phyloP scores from a whole-genome alignment of 2,797 vertebrate species.

The Luscinia luscinia region DNA sequence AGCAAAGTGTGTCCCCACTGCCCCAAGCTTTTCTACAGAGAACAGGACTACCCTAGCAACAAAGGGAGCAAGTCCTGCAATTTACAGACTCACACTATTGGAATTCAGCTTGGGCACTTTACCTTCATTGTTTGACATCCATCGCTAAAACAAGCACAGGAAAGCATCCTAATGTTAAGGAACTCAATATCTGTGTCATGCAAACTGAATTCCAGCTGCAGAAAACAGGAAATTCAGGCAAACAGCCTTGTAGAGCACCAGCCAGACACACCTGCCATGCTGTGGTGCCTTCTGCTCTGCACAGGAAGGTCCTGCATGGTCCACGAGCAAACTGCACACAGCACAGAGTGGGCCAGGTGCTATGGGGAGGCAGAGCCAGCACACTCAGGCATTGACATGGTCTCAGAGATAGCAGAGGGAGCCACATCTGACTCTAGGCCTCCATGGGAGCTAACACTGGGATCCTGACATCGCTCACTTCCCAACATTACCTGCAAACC shows the following conservation, averaged over 20 bases:
- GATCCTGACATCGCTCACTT: fast-evolving
- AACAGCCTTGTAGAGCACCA: fast-evolving
- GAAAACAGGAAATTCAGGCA: background rate
- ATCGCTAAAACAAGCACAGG: background rate
- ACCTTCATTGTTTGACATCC: background rate
- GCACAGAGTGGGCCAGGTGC: background rate
- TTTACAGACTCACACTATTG: background rate
- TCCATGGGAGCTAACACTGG: fast-evolving
- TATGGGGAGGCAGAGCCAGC: background rate
- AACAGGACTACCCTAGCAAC: background rate
- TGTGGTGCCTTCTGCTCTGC: background rate
- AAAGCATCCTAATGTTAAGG: background rate
- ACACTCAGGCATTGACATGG: background rate
- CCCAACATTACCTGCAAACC: background rate
- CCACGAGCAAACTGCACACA: background rate
- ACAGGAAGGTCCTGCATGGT: fast-evolving
- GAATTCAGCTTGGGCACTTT: background rate
- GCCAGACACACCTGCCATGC: background rate
- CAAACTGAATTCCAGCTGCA: background rate
- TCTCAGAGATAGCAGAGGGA: background rate
- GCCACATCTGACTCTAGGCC: background rate
- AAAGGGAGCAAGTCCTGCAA: background rate
- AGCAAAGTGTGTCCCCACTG: background rate
- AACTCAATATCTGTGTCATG: background rate
- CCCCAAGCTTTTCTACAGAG: background rate